phyloP scores from a whole-genome alignment of 2,113 vertebrate species.

The Dromaius novaehollandiae region DNA sequence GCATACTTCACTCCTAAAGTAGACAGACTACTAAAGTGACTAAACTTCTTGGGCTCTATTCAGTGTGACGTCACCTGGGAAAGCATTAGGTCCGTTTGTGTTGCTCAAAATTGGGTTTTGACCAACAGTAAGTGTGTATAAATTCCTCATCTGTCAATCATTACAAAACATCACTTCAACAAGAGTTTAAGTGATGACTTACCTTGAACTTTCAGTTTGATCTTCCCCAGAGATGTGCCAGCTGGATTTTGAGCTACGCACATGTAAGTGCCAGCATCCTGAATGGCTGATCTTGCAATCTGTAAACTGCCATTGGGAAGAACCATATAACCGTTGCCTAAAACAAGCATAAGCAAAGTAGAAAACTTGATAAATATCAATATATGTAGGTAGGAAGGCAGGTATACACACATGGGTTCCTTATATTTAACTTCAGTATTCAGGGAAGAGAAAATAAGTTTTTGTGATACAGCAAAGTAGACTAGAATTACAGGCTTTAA shows the following conservation, averaged over 20 bases:
- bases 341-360: neutral
- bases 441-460: neutral
- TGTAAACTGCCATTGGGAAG: conserved; percentile 88
- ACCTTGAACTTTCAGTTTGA: conserved; percentile 95
- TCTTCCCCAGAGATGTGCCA: conserved; percentile 93
- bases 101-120: neutral
- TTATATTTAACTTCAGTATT: neutral
- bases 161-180: neutral
- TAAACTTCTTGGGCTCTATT: neutral
- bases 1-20: neutral
- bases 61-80: neutral
- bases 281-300: conserved; percentile 83
- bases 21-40: neutral
- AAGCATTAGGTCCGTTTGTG: neutral
- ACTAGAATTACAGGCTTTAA: neutral
- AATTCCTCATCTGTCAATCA: neutral
- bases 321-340: conserved; percentile 82
- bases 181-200: neutral
- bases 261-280: conserved; percentile 90
- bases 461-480: neutral
- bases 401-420: neutral
- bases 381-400: neutral
- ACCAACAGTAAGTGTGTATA: neutral
- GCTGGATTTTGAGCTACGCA: conserved; percentile 96
- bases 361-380: neutral